These are phyloP conservation scores for Barnardius zonarius DNA, from an alignment of 2,113 vertebrate species.

Conservation along the genomic window DNA sequence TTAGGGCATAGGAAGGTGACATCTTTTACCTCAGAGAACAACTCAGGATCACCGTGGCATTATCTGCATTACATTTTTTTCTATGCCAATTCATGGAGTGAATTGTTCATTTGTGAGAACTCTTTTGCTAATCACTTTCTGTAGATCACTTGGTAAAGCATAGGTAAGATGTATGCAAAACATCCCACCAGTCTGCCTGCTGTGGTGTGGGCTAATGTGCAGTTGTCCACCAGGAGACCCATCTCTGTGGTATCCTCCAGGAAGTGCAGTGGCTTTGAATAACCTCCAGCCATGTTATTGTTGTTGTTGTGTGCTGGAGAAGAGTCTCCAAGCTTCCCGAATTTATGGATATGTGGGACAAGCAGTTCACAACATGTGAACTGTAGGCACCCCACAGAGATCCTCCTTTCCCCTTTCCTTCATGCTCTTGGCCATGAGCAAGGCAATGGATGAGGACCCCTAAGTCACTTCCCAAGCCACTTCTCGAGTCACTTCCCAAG, in stretches of 20 bases:
- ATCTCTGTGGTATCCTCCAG: neutral
- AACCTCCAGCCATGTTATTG: neutral
- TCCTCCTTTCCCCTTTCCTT: neutral
- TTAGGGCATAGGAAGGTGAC: neutral
- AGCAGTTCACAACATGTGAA: neutral
- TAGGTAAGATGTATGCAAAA: neutral
- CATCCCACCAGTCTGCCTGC: neutral
- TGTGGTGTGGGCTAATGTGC: neutral
- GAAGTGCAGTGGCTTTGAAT: neutral
- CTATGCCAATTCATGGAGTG: neutral
- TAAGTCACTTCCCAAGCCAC: fast-evolving
- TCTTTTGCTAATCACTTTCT: neutral
- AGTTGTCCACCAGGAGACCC: neutral
- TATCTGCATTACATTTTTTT: neutral
- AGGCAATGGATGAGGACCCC: neutral
- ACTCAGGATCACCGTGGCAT: neutral
- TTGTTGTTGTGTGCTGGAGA: neutral
- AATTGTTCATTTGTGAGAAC: neutral
- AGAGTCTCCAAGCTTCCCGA: neutral
- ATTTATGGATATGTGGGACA: neutral
- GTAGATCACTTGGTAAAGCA: neutral
- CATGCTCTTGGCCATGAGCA: neutral
- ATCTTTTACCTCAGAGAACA: neutral
- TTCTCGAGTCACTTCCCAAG: neutral
- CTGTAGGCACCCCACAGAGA: neutral